These are phyloP conservation scores for Cacatua alba DNA, from an alignment of 2,113 vertebrate genomes.

Conservation along the genomic window DNA sequence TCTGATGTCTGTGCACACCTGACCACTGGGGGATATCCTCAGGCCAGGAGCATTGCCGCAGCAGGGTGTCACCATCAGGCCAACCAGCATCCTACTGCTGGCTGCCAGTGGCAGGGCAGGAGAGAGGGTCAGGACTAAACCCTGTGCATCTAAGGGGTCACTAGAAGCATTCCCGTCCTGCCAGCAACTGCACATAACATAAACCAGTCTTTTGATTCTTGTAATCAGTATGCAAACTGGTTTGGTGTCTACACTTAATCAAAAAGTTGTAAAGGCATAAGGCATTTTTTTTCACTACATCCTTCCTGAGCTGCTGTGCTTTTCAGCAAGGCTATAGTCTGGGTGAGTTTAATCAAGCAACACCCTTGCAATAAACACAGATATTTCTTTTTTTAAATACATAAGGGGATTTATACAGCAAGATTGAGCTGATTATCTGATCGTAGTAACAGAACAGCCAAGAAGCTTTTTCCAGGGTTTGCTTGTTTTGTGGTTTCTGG, in stretches of 20 bases:
- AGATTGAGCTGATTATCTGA: not conserved
- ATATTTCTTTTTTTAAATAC: not conserved
- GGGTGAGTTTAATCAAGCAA: not conserved
- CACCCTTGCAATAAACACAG: not conserved
- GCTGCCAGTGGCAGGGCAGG: not conserved
- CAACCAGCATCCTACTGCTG: not conserved
- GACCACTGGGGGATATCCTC: not conserved
- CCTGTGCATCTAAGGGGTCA: not conserved
- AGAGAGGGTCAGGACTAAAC: not conserved
- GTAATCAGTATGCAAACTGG: rapidly evolving
- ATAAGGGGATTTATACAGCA: not conserved
- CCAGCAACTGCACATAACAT: not conserved
- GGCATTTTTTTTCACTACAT: not conserved
- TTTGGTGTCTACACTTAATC: not conserved
- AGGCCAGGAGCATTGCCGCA: not conserved
- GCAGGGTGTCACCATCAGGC: not conserved
- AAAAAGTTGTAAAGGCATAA: not conserved
- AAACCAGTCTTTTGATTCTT: not conserved
- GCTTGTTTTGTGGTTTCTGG: not conserved
- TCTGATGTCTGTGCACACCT: not conserved
- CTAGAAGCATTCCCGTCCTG: not conserved
- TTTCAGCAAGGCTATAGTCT: not conserved
- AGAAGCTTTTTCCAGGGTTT: not conserved
- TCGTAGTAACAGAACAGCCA: not conserved
- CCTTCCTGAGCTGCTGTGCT: not conserved